Percentiles rank a stretch among this genome's conserved stretches.
phyloP scores from a whole-genome alignment of 2,888 invertebrate genomes.

The Leptothorax acervorum region DNA sequence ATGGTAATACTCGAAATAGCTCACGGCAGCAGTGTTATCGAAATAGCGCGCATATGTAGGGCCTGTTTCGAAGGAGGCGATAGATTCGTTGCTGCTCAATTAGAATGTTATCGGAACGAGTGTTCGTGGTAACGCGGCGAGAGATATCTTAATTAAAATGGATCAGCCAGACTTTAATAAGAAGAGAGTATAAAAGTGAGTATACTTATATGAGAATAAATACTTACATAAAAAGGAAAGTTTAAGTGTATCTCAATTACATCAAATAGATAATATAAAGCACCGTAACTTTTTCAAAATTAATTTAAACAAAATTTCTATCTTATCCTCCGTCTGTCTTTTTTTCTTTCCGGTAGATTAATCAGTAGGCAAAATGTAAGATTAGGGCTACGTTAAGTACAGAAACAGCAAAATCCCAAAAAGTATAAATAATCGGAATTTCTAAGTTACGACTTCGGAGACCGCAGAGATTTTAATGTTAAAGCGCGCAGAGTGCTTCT shows the following conservation, averaged over 20 bases:
- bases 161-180: neutral
- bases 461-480: slow-evolving; percentile 31
- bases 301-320: neutral
- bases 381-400: neutral
- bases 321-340: neutral
- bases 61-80: neutral
- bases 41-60: slow-evolving; percentile 38
- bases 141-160: slow-evolving; percentile 21
- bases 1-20: slow-evolving; percentile 41
- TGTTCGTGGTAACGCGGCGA: slow-evolving; percentile 21
- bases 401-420: neutral
- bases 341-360: neutral
- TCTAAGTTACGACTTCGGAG: slow-evolving; percentile 10
- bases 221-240: neutral
- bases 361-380: neutral
- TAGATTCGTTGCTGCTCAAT: slow-evolving; percentile 32
- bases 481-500: slow-evolving; percentile 43
- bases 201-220: neutral
- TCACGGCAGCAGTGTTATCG: neutral
- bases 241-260: neutral
- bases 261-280: neutral
- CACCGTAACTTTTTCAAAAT: neutral
- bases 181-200: neutral
- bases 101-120: slow-evolving; percentile 37
- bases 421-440: slow-evolving; percentile 33